Conservation (phyloP, 2,113 vertebrate genomes). For the Saccopteryx leptura region DNA sequence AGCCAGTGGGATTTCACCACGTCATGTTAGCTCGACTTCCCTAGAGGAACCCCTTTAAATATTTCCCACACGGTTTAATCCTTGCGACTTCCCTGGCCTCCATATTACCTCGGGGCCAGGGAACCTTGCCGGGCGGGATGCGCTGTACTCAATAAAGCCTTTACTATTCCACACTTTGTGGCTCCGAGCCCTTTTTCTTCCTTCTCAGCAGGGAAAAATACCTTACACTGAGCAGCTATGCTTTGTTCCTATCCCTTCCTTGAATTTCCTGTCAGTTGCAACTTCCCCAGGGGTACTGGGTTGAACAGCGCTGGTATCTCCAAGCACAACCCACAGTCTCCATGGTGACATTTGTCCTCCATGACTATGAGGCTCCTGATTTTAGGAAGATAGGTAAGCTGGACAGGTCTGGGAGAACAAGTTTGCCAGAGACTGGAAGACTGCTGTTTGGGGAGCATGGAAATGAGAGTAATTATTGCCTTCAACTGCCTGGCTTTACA, state of each 20-base stretch:
- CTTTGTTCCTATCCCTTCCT: conserved; percentile 29
- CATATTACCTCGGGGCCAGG: too few species aligned
- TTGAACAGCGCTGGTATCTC: not conserved
- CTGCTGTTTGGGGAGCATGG: not conserved
- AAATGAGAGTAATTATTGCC: not conserved
- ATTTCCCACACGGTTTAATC: too few species aligned
- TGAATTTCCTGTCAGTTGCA: conserved; percentile 21
- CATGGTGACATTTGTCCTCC: not conserved
- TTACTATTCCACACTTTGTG: too few species aligned
- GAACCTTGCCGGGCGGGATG: too few species aligned
- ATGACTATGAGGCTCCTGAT: not conserved
- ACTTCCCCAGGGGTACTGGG: not conserved
- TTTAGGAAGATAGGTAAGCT: not conserved
- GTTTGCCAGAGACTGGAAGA: not conserved
- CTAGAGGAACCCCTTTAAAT: too few species aligned
- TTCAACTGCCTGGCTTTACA: not conserved
- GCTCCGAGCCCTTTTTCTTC: too few species aligned
- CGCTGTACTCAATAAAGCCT: too few species aligned
- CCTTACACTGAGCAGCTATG: conserved; percentile 8
- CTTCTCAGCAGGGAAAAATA: too few species aligned
- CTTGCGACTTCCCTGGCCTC: too few species aligned
- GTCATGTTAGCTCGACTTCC: too few species aligned
- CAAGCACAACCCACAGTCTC: not conserved
- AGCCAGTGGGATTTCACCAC: too few species aligned
- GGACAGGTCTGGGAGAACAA: not conserved